Evolutionary conservation across 2,797 vertebrate species (phyloP), one percentile per base, ranked within the genome.

Genomic region (Morus bassanus): DNA sequence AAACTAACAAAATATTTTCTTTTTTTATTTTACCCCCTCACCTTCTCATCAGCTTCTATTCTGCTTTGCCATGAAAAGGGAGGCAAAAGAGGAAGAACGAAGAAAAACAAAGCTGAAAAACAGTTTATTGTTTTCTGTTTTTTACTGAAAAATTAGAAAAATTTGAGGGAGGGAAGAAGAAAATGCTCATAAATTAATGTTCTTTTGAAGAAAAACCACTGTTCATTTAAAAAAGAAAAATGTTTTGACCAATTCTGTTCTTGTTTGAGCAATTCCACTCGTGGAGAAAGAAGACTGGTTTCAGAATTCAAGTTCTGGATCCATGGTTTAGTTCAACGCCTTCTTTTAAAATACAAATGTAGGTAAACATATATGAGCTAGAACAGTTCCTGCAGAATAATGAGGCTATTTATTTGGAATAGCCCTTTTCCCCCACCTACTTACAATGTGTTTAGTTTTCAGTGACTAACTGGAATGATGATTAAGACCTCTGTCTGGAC

Each of bases 401-500:
- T 73, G 45, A 91, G 30, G 35, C 75, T 88, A 56, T 96, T 96
- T 96, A 50, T 95, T 93, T 95, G 73, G 65, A 90, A 81, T 88
- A 73, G 64, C 45, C 67, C n/a, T 92, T 88, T 85, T 64, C 31
- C 69, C 46, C 86, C 82, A 63, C 64, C 88, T 93, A 67, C 61
- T 92, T 81, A 81, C 25, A 78, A 82, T 88, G 85, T 82, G 73
- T 87, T 95, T 93, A 86, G 89, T 76, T 91, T 94, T 91, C 82
- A 84, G 27, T 93, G 87, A 95, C 69, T 96, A 94, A 93, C 76
- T 88, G 91, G 78, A 86, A 93, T 27, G 91, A 84, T 85, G 92
- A 95, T 89, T 95, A 95, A 95, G 89, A 67, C 74, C 80, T 93
- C 75, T 93, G 82, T 93, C 80, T 95, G 93, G 91, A 93, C 82